phyloP scores from a whole-genome alignment of 2,888 invertebrate genomes.

The Hecatera dysodea region DNA sequence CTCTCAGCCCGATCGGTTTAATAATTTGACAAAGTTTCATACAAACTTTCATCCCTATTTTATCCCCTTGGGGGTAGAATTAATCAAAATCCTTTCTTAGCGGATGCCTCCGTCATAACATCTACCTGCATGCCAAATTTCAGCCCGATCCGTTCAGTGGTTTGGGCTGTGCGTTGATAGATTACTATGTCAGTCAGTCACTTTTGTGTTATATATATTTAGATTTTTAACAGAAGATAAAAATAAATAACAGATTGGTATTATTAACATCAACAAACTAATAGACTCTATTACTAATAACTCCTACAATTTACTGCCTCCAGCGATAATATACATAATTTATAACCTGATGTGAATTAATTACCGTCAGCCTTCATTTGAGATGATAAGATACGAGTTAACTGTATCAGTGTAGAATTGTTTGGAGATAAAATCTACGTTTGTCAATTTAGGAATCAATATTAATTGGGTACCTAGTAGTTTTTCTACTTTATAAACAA shows the following conservation, averaged over 20 bases:
- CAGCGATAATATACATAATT: slow-evolving; percentile 38
- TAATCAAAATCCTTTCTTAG: no score
- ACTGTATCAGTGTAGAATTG: not conserved
- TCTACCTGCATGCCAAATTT: no score
- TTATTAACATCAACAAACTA: slow-evolving; percentile 14
- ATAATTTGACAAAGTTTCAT: no score
- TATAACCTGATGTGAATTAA: slow-evolving; percentile 41
- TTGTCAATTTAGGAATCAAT: not conserved
- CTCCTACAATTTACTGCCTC: slow-evolving; percentile 31
- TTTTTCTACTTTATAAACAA: not conserved
- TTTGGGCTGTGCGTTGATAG: no score
- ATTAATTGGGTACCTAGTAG: not conserved
- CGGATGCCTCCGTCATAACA: no score
- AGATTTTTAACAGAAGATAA: not conserved
- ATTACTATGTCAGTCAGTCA: no score
- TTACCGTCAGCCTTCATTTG: slow-evolving; percentile 40
- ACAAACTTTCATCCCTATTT: no score
- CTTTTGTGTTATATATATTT: not conserved
- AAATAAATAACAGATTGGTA: slow-evolving; percentile 18
- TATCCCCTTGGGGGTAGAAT: no score
- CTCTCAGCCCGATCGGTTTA: no score
- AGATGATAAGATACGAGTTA: slow-evolving; percentile 27
- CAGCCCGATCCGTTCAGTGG: no score
- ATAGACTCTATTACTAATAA: slow-evolving; percentile 30
- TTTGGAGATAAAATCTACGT: not conserved